Percentiles rank a stretch among this genome's conserved stretches.
Evolutionary conservation across 2,797 vertebrate species (phyloP).

Genomic region (Threskiornis aethiopicus): DNA sequence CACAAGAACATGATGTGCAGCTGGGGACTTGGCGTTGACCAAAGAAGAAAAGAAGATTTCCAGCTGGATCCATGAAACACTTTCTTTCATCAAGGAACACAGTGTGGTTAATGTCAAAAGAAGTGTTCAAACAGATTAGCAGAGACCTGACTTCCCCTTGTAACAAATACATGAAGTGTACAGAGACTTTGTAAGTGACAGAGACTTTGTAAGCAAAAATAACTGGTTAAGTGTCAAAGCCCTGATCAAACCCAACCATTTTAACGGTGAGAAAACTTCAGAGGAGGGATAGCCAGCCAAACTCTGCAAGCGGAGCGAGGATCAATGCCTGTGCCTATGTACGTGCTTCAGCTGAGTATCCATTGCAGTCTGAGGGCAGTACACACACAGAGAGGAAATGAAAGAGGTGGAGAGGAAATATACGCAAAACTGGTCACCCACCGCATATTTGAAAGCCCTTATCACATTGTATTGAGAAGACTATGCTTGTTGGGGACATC

Average conservation of each 20-base stretch:
- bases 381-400: neutral
- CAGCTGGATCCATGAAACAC: neutral
- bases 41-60: slow-evolving; percentile 3
- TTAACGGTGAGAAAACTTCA: neutral
- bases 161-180: neutral
- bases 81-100: neutral
- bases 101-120: slow-evolving; percentile 37
- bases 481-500: neutral
- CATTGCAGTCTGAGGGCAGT: neutral
- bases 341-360: neutral
- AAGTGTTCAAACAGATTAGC: neutral
- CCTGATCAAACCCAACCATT: neutral
- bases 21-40: slow-evolving; percentile 1
- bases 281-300: neutral
- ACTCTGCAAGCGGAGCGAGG: neutral
- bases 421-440: slow-evolving; percentile 2
- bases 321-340: neutral
- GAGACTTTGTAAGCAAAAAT: neutral
- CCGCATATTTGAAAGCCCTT: neutral
- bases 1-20: neutral
- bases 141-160: neutral
- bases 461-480: neutral
- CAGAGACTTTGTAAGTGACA: neutral
- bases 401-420: neutral
- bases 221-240: neutral